Conservation (phyloP, 2,113 vertebrate species). For the Catharus bicknelli region DNA sequence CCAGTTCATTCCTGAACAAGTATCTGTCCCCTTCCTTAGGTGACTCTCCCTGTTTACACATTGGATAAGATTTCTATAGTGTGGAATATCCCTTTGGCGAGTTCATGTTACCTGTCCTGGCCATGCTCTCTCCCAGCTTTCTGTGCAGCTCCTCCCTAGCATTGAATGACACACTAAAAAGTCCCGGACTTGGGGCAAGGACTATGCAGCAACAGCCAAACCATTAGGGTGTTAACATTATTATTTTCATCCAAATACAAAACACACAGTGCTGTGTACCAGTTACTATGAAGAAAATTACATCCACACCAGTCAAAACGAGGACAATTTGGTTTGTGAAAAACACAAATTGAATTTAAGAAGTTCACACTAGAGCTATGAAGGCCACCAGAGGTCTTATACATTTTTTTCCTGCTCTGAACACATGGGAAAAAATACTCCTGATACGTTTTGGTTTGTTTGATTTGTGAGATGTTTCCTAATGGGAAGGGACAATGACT, state of each 20-base stretch:
- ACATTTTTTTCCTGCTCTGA: neutral
- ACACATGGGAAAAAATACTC: neutral
- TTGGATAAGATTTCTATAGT: too few relatives aligned
- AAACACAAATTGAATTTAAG: neutral
- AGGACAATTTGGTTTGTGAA: neutral
- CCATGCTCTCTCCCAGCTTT: neutral
- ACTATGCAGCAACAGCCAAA: neutral
- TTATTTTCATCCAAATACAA: neutral
- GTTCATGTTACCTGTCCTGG: fast-evolving
- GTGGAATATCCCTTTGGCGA: neutral
- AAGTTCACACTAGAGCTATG: neutral
- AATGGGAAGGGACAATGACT: neutral
- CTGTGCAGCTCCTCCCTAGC: neutral
- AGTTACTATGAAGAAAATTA: neutral
- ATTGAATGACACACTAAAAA: neutral
- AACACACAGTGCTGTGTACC: neutral
- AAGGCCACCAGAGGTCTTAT: neutral
- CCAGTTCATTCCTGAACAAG: neutral
- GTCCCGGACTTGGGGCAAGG: neutral
- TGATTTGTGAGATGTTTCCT: neutral
- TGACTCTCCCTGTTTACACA: neutral
- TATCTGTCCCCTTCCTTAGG: neutral
- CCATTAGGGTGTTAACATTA: neutral
- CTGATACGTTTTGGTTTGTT: neutral
- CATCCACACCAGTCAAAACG: neutral